Percentiles rank a stretch among this genome's conserved stretches.
phyloP scores from a whole-genome alignment of 2,113 vertebrate genomes.

The Heteronetta atricapilla region DNA sequence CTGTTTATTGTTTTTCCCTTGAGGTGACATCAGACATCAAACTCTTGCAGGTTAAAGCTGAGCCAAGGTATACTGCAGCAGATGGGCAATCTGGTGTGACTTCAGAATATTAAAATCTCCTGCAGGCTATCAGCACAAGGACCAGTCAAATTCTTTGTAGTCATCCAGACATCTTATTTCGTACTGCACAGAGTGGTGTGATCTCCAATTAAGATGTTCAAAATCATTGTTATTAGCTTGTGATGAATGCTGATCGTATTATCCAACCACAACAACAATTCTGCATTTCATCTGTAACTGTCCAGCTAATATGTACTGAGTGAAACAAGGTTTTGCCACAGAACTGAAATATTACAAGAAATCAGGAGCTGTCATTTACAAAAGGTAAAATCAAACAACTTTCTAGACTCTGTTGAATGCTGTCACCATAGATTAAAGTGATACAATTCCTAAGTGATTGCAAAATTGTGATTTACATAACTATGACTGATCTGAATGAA shows the following conservation, averaged over 20 bases:
- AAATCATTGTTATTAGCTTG: constrained; percentile 16
- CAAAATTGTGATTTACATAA: not conserved
- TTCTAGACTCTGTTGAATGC: constrained; percentile 29
- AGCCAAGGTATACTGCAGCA: constrained; percentile 5
- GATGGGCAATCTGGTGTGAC: constrained; percentile 40
- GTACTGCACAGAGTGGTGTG: constrained; percentile 30
- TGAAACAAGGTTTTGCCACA: constrained; percentile 6
- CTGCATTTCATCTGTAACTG: not conserved
- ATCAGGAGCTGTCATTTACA: constrained; percentile 31
- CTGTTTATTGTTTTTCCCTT: constrained; percentile 50
- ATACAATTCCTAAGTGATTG: not conserved
- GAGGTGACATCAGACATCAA: constrained; percentile 36
- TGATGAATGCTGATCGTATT: constrained; percentile 32
- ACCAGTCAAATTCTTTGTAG: constrained; percentile 39
- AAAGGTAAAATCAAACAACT: constrained; percentile 27
- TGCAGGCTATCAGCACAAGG: constrained; percentile 36
- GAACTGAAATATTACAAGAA: constrained; percentile 19
- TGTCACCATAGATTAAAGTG: constrained; percentile 32
- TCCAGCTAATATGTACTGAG: constrained; percentile 8
- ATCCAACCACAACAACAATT: constrained; percentile 4
- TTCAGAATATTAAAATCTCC: constrained; percentile 52
- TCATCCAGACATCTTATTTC: constrained; percentile 49
- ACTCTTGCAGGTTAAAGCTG: constrained; percentile 2
- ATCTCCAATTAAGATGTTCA: constrained; percentile 60
- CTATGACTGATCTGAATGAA: not conserved